These are phyloP conservation scores for Drosophila grimshawi DNA, from an alignment of 1,140 invertebrate genomes.

Conservation along the genomic window DNA sequence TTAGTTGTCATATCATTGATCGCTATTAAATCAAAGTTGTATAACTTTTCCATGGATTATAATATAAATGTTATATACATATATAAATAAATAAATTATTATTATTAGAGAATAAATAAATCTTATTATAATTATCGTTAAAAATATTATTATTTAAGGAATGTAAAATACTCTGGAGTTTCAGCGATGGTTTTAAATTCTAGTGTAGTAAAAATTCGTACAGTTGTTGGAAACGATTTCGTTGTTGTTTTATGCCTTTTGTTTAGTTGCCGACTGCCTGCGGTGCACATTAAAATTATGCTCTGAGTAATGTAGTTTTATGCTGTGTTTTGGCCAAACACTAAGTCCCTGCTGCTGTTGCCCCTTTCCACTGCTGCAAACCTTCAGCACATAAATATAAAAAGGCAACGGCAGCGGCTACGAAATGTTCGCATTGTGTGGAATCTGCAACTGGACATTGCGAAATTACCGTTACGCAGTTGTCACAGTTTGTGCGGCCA, in stretches of 20 bases:
- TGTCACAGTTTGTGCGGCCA: conserved; percentile 68
- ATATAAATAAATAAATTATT: neutral
- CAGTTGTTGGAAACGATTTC: neutral
- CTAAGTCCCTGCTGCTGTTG: conserved; percentile 6
- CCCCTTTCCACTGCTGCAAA: neutral
- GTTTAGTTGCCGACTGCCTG: conserved; percentile 59
- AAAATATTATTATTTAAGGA: neutral
- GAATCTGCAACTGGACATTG: conserved; percentile 66
- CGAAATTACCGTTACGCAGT: conserved; percentile 77
- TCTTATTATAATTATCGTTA: neutral
- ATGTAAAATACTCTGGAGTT: too few species aligned
- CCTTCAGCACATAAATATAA: conserved; percentile 62
- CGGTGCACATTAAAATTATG: conserved; percentile 77
- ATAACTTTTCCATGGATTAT: too few species aligned
- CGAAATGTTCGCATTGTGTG: conserved; percentile 55
- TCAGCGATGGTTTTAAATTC: too few species aligned
- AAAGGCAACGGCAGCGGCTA: conserved; percentile 26
- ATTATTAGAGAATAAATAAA: neutral
- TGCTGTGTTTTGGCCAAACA: conserved; percentile 44
- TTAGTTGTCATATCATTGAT: too few species aligned
- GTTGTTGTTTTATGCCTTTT: conserved; percentile 58
- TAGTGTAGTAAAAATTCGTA: conserved; percentile 15
- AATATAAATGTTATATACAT: too few species aligned
- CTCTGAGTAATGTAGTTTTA: conserved; percentile 70
- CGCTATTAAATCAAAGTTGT: too few species aligned